phyloP scores from a whole-genome alignment of 2,888 invertebrate genomes.

The Lithophane semibrunnea region DNA sequence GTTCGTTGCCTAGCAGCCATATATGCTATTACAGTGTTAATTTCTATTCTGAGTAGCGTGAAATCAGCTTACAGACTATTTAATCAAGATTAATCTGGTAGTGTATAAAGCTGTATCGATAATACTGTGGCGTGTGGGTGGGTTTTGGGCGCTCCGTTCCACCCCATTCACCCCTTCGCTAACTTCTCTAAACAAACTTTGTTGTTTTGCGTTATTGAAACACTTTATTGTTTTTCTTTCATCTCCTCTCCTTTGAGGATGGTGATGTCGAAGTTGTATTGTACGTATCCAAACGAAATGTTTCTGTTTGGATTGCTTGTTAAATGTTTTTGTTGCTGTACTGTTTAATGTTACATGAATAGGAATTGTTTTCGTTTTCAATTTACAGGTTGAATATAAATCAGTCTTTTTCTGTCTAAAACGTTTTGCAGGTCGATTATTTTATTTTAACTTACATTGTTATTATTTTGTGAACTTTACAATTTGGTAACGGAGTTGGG shows the following conservation, averaged over 20 bases:
- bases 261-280: constrained; percentile 71
- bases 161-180: constrained; percentile 71
- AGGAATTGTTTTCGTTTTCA: constrained; percentile 33
- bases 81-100: constrained; percentile 43
- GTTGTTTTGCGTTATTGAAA: constrained; percentile 87
- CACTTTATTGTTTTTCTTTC: constrained; percentile 88
- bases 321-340: constrained; percentile 42
- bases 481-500: not conserved
- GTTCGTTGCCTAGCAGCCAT: constrained; percentile 41
- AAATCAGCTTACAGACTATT: constrained; percentile 44
- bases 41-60: constrained; percentile 25
- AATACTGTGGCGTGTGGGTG: constrained; percentile 40
- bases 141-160: constrained; percentile 58
- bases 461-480: not conserved
- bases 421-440: not conserved
- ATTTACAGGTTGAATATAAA: not conserved
- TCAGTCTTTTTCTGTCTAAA: not conserved
- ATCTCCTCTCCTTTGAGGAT: constrained; percentile 79
- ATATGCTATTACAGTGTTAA: constrained; percentile 14
- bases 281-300: constrained; percentile 72
- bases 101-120: constrained; percentile 45
- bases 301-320: constrained; percentile 69
- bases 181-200: constrained; percentile 85
- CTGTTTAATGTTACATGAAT: constrained; percentile 27
- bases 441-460: not conserved